phyloP scores from a whole-genome alignment of 2,113 vertebrate species.

The Forbesichthys papilliferus region DNA sequence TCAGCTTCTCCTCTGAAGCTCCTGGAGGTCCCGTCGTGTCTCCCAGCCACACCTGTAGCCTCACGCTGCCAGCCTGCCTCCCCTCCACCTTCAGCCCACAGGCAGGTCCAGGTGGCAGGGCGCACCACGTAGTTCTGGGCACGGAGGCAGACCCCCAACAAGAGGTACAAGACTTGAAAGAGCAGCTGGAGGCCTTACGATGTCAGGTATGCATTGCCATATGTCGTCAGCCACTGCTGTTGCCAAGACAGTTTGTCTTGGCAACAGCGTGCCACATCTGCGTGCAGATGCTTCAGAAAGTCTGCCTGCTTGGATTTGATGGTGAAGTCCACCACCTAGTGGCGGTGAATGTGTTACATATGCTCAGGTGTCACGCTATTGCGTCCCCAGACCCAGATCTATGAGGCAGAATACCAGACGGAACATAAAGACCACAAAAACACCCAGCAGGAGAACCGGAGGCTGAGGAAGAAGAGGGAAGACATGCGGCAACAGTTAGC shows the following conservation, averaged over 20 bases:
- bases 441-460: slow-evolving; percentile 77
- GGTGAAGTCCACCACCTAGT: slow-evolving; percentile 67
- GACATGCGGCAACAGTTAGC: slow-evolving; percentile 81
- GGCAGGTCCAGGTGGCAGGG: slow-evolving; percentile 7
- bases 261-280: not conserved
- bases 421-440: slow-evolving; percentile 78
- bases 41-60: slow-evolving; percentile 6
- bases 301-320: slow-evolving; percentile 6
- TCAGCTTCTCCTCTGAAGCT: slow-evolving; percentile 12
- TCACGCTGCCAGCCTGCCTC: slow-evolving; percentile 21
- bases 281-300: not conserved
- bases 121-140: slow-evolving; percentile 1
- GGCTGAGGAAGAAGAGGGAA: slow-evolving; percentile 72
- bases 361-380: slow-evolving; percentile 18
- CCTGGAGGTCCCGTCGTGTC: slow-evolving; percentile 19
- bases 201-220: slow-evolving; percentile 68
- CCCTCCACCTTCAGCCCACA: slow-evolving; percentile 7
- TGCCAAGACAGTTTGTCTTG: slow-evolving; percentile 57
- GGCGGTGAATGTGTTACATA: slow-evolving; percentile 32
- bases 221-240: slow-evolving; percentile 44
- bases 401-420: slow-evolving; percentile 77
- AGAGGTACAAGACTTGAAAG: slow-evolving; percentile 72
- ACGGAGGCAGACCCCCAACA: slow-evolving; percentile 27
- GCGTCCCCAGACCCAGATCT: slow-evolving; percentile 77
- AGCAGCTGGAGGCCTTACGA: slow-evolving; percentile 73